Base-by-base conservation (phyloP, 2,888 invertebrate genomes). In the Drosophila monieri region DNA sequence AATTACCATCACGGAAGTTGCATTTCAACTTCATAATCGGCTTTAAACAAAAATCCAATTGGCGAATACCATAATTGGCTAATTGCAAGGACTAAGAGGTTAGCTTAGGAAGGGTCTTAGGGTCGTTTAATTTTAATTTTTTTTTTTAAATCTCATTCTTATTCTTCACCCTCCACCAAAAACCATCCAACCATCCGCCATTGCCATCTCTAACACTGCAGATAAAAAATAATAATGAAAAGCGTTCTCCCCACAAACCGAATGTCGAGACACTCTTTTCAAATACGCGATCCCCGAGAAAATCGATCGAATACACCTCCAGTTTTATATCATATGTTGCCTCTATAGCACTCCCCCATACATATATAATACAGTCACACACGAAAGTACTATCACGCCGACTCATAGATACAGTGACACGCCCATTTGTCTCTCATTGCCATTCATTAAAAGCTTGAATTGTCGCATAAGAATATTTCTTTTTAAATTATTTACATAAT, bases 21-120 rank as follows among this genome's bases (percentile, higher is more conserved):
- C 47, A 47, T 43, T 47, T 57, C 52, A 55, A 48, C 68, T 75
- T 48, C 60, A 53, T 66, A 86, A 90, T 89, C 83, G 90, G 89
- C 87, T 75, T 74, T 56, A 77, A 75, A 89, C 89, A 89, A 89
- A 88, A 89, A 90, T 90, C 90, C 89, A 90, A 90, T 90, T 90
- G 89, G 89, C 89, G 85, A 57, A 55, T 46, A 44, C 41, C 57
- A 25, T 18, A 83, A 88, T 84, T 88, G 80, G 84, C 87, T 79
- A 67, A 72, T 70, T 58, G 54, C 55, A 35, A 14, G 12, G 30
- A 21, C 21, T 14, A 37, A 43, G 9, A 6, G 12, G 15, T 27
- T 25, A 47, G 54, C 46, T 15, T 54, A 71, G 69, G 18, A 8
- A 52, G 51, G 62, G 62, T 46, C 37, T 6, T 66, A 70, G 52